Evolutionary conservation across 2,888 invertebrate species (phyloP).

Genomic region (Seira ritae): DNA sequence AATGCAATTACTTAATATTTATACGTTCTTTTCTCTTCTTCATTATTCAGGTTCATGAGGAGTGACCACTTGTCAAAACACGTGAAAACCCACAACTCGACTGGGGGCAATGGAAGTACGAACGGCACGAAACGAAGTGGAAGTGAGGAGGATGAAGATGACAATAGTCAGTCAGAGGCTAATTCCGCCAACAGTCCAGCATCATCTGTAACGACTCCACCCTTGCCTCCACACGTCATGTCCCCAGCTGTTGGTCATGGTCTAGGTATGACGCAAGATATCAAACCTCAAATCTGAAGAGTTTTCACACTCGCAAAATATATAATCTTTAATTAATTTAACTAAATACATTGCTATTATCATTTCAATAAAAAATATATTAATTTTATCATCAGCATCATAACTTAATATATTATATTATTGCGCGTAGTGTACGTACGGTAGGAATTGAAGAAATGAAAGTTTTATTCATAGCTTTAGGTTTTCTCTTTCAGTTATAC

Average conservation of each 20-base stretch:
- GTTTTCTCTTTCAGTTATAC: not conserved
- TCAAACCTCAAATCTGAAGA: slow-evolving; percentile 71
- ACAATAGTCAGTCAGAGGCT: slow-evolving; percentile 83
- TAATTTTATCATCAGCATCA: slow-evolving; percentile 2
- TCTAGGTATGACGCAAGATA: slow-evolving; percentile 74
- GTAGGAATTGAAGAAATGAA: not conserved
- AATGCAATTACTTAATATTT: not conserved
- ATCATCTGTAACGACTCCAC: slow-evolving; percentile 76
- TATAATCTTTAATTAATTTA: not conserved
- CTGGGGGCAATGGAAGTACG: slow-evolving; percentile 81
- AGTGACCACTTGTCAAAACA: slow-evolving; percentile 79
- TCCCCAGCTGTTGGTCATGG: slow-evolving; percentile 76
- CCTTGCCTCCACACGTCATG: slow-evolving; percentile 79
- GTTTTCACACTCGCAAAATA: slow-evolving; percentile 33
- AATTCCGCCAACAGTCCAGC: slow-evolving; percentile 74
- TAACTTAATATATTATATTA: slow-evolving; percentile 17
- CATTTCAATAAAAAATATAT: slow-evolving; percentile 21
- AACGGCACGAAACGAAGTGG: slow-evolving; percentile 80
- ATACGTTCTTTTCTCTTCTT: slow-evolving; percentile 6
- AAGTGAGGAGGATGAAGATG: slow-evolving; percentile 92
- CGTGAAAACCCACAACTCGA: slow-evolving; percentile 77
- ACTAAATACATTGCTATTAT: slow-evolving; percentile 9
- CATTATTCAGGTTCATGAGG: slow-evolving; percentile 83
- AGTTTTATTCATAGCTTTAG: slow-evolving; percentile 17
- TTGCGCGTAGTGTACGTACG: not conserved